These are phyloP conservation scores for Raja brachyura DNA, from an alignment of 2,113 vertebrate genomes.

Conservation along the genomic window DNA sequence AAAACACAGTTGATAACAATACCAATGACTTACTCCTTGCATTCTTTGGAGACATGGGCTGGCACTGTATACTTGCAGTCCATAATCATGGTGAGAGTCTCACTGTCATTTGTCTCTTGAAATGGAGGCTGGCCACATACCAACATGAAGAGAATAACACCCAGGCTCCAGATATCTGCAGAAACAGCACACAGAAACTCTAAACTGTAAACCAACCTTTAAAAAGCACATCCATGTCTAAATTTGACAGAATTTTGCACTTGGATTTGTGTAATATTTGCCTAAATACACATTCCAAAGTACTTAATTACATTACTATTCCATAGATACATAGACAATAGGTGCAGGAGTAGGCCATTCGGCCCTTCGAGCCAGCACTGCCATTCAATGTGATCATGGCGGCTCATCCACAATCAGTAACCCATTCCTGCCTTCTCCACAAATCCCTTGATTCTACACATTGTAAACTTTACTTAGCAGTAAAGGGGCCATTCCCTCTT, in stretches of 20 bases:
- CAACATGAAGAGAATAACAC: conserved; percentile 97
- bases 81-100: conserved; percentile 98
- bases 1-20: background rate
- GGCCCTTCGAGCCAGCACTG: too few relatives aligned
- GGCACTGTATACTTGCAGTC: conserved; percentile 97
- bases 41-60: conserved; percentile 78
- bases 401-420: too few relatives aligned
- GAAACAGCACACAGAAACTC: conserved; percentile 24
- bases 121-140: conserved; percentile 95
- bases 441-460: background rate
- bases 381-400: too few relatives aligned
- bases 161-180: conserved; percentile 95
- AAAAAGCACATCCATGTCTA: background rate
- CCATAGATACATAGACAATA: too few relatives aligned
- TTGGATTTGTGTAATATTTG: background rate
- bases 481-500: background rate
- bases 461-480: background rate
- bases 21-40: conserved; percentile 80
- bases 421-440: too few relatives aligned
- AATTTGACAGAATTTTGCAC: background rate
- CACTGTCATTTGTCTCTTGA: conserved; percentile 97
- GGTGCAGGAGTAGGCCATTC: too few relatives aligned
- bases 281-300: background rate
- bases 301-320: background rate
- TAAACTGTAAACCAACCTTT: background rate